Percentiles rank a stretch among this genome's conserved stretches.
phyloP scores from a whole-genome alignment of 1,140 invertebrate genomes.

The Antheraea mylitta region DNA sequence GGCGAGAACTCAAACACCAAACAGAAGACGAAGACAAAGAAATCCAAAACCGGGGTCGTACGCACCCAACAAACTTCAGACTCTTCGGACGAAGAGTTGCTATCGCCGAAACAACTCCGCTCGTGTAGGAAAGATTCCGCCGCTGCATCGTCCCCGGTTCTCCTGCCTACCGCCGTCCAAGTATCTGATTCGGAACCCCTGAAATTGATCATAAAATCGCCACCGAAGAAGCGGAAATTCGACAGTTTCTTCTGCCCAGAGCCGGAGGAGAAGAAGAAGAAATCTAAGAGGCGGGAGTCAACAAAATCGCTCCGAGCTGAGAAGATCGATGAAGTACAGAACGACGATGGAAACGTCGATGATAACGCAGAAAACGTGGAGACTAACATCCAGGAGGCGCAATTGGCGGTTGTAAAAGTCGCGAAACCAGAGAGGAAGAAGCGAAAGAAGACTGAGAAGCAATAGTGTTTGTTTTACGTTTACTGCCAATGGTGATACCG shows the following conservation, averaged over 20 bases:
- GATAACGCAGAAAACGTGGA: conserved; percentile 46
- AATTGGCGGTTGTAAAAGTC: conserved; percentile 31
- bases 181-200: conserved; percentile 16
- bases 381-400: conserved; percentile 25
- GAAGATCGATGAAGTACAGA: conserved; percentile 16
- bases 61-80: conserved; percentile 19
- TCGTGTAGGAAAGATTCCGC: conserved; percentile 58
- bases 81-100: conserved; percentile 25
- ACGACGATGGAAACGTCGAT: conserved; percentile 38
- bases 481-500: conserved; percentile 47
- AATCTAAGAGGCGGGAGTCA: conserved; percentile 47
- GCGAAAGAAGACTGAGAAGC: conserved; percentile 67
- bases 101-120: conserved; percentile 54
- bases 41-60: conserved; percentile 17
- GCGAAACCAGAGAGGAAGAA: conserved; percentile 56
- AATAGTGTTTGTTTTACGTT: conserved; percentile 70
- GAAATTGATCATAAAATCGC: conserved; percentile 49
- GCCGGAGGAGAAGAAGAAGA: conserved; percentile 32
- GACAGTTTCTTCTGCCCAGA: conserved; percentile 54
- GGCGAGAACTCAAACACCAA: conserved; percentile 15
- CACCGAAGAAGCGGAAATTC: conserved; percentile 53
- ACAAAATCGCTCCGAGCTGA: conserved; percentile 5
- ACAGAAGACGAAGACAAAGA: neutral
- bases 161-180: conserved; percentile 22
- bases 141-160: neutral